phyloP scores from a whole-genome alignment of 1,140 invertebrate genomes.

The Homarus americanus region DNA sequence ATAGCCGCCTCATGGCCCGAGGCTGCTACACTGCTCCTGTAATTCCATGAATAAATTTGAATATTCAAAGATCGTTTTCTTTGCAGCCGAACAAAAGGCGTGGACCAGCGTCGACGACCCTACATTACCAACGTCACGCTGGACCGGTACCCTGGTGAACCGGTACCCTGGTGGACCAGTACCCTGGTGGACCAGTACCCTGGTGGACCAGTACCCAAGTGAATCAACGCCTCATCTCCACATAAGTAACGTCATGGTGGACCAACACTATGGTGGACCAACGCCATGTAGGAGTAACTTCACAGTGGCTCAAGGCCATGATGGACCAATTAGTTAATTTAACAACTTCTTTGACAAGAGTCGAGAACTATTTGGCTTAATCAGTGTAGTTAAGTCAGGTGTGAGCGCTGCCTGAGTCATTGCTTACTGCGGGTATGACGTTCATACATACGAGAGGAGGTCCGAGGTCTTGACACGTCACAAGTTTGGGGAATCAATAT shows the following conservation, averaged over 20 bases:
- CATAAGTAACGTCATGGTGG: background rate
- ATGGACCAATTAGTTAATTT: too few species aligned
- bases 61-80: background rate
- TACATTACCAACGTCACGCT: background rate
- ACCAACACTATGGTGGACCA: background rate
- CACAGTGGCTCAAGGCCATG: too few species aligned
- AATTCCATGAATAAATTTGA: constrained; percentile 8
- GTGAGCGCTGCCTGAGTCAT: too few species aligned
- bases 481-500: too few species aligned
- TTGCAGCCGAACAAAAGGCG: background rate
- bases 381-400: too few species aligned
- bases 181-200: background rate
- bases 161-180: background rate
- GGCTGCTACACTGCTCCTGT: background rate
- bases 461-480: too few species aligned
- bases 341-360: too few species aligned
- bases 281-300: too few species aligned
- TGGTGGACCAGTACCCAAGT: background rate
- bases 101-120: background rate
- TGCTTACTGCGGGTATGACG: too few species aligned
- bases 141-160: background rate
- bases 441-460: too few species aligned
- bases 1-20: background rate
- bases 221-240: too few species aligned
- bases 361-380: too few species aligned